Conservation (phyloP, 2,113 vertebrate genomes). For the Anolis sagrei region DNA sequence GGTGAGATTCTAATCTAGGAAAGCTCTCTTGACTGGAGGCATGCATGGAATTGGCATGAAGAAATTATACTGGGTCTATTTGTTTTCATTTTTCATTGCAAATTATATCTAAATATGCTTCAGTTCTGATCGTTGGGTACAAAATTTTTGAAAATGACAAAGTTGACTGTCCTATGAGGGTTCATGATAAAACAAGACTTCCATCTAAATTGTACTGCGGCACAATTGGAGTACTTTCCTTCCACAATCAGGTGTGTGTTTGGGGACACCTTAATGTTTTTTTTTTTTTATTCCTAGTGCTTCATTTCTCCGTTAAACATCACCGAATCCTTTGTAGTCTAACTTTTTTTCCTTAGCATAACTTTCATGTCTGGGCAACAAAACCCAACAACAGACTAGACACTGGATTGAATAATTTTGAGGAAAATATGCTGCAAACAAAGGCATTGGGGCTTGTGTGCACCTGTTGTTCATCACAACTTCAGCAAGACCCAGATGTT, state of each 20-base stretch:
- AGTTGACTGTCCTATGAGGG: background rate
- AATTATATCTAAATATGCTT: accelerated
- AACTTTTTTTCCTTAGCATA: accelerated
- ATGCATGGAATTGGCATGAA: background rate
- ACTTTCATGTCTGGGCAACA: accelerated
- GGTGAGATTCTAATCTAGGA: accelerated
- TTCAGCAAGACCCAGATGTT: slow-evolving; percentile 31
- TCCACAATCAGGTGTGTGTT: slow-evolving; percentile 4
- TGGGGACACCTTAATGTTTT: background rate
- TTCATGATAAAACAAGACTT: background rate
- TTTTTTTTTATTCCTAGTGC: background rate
- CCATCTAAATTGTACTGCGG: accelerated
- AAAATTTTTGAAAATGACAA: background rate
- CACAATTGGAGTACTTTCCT: slow-evolving; percentile 2
- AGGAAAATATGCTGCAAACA: background rate
- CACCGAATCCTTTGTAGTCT: accelerated
- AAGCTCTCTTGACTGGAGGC: background rate
- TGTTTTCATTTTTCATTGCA: accelerated
- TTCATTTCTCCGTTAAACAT: background rate
- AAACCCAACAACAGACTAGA: background rate
- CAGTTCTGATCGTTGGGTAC: accelerated
- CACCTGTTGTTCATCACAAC: accelerated
- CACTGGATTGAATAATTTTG: background rate
- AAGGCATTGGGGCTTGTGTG: accelerated
- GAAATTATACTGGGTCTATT: background rate